These are phyloP conservation scores for Neoascia interrupta DNA, from an alignment of 2,888 invertebrate genomes.

Conservation along the genomic window DNA sequence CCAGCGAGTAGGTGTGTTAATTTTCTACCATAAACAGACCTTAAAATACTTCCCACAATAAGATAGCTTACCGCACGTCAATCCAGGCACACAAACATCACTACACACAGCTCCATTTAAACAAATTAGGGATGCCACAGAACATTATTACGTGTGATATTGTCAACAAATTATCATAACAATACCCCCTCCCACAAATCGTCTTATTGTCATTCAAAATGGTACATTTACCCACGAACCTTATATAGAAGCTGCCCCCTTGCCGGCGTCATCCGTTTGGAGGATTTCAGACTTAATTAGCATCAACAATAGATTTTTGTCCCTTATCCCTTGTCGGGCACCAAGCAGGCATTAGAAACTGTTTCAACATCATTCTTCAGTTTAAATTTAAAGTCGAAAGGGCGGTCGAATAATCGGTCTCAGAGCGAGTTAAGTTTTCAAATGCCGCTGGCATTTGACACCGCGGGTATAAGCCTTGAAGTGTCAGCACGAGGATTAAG, in stretches of 20 bases:
- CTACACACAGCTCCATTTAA: too few relatives aligned
- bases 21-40: too few relatives aligned
- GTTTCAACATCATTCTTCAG: too few relatives aligned
- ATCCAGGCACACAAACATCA: too few relatives aligned
- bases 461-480: not conserved
- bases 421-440: too few relatives aligned
- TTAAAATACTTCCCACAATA: too few relatives aligned
- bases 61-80: not conserved
- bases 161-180: constrained; percentile 36
- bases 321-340: constrained; percentile 1
- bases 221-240: not conserved
- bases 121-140: not conserved
- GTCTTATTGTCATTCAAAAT: constrained; percentile 41
- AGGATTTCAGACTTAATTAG: constrained; percentile 25
- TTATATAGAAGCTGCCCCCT: not conserved
- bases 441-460: too few relatives aligned
- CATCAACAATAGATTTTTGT: constrained; percentile 14
- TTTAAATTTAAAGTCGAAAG: not conserved
- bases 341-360: constrained; percentile 4
- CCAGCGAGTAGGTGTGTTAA: too few relatives aligned
- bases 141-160: not conserved
- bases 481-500: not conserved
- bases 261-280: too few relatives aligned
- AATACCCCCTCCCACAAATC: constrained; percentile 39
- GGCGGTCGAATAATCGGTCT: not conserved